These are phyloP conservation scores for Craterocephalus amniculus DNA, from an alignment of 2,797 vertebrate genomes.

Conservation along the genomic window DNA sequence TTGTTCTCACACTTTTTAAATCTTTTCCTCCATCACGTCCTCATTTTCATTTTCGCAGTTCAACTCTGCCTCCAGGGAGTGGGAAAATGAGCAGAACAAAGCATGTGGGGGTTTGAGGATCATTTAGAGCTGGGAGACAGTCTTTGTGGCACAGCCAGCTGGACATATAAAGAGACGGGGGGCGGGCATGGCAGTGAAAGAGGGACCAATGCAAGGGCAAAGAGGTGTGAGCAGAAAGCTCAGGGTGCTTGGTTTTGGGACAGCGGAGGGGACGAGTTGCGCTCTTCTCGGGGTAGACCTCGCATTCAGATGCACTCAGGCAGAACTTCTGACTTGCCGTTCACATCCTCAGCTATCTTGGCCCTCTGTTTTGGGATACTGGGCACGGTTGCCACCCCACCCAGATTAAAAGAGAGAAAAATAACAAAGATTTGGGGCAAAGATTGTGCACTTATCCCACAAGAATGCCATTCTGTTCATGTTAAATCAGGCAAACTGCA, in stretches of 20 bases:
- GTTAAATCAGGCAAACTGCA: slow-evolving; percentile 67
- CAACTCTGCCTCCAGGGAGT: slow-evolving; percentile 83
- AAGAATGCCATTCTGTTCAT: slow-evolving; percentile 62
- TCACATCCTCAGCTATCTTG: slow-evolving; percentile 70
- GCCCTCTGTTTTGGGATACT: slow-evolving; percentile 57
- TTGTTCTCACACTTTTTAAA: slow-evolving; percentile 39
- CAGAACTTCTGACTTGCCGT: slow-evolving; percentile 82
- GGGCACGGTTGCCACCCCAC: slow-evolving; percentile 51
- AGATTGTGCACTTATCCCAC: slow-evolving; percentile 61
- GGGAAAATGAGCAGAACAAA: slow-evolving; percentile 91
- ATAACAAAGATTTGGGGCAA: slow-evolving; percentile 52
- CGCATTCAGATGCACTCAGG: slow-evolving; percentile 85
- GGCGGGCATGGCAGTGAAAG: slow-evolving; percentile 68
- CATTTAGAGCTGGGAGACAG: slow-evolving; percentile 80
- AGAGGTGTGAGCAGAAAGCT: slow-evolving; percentile 75
- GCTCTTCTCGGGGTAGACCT: slow-evolving; percentile 68
- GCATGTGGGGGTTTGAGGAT: slow-evolving; percentile 80
- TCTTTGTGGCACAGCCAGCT: slow-evolving; percentile 88
- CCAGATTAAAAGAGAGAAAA: slow-evolving; percentile 40
- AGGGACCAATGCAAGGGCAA: slow-evolving; percentile 67
- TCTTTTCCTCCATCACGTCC: slow-evolving; percentile 40
- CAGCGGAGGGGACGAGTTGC: slow-evolving; percentile 54
- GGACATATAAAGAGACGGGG: slow-evolving; percentile 86
- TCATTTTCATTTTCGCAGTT: slow-evolving; percentile 70
- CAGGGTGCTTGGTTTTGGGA: slow-evolving; percentile 67